A percentile compares a stretch with the other conserved stretches of the same genome.
These are phyloP conservation scores for Coecobrya sp. DNA, from an alignment of 2,888 invertebrate genomes.

Conservation along the genomic window DNA sequence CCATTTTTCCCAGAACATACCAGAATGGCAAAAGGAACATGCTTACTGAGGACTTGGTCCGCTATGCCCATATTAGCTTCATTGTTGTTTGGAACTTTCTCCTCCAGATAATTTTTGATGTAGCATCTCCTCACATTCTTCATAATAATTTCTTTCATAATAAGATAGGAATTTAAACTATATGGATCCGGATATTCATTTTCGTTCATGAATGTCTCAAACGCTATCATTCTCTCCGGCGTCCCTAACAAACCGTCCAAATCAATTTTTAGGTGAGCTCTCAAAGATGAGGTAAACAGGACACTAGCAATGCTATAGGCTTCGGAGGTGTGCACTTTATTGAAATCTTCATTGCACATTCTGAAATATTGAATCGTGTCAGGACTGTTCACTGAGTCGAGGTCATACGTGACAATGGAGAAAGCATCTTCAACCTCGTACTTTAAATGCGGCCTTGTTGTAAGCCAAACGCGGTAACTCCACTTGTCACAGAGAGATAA, in stretches of 20 bases:
- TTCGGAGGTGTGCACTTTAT: no score
- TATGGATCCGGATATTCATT: background rate
- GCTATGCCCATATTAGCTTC: background rate
- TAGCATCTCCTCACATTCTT: slow-evolving; percentile 5
- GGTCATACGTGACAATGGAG: slow-evolving; percentile 21
- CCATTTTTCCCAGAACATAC: slow-evolving; percentile 1
- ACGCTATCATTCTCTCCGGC: background rate
- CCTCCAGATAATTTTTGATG: background rate
- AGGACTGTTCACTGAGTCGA: background rate
- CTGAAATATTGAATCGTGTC: background rate
- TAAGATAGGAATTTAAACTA: background rate
- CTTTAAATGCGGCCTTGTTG: slow-evolving; percentile 31
- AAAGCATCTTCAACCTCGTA: slow-evolving; percentile 15
- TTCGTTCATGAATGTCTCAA: background rate
- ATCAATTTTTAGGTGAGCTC: slow-evolving; percentile 33
- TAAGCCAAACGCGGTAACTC: slow-evolving; percentile 48
- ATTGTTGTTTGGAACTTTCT: background rate
- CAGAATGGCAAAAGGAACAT: background rate
- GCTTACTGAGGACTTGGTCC: background rate
- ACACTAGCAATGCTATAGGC: background rate
- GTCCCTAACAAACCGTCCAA: background rate
- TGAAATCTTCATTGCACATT: background rate
- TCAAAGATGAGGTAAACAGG: background rate
- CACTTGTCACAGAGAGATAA: background rate
- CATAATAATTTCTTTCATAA: slow-evolving; percentile 21